These are phyloP conservation scores for Biston stratarius DNA, from an alignment of 2,888 invertebrate genomes.

Conservation along the genomic window DNA sequence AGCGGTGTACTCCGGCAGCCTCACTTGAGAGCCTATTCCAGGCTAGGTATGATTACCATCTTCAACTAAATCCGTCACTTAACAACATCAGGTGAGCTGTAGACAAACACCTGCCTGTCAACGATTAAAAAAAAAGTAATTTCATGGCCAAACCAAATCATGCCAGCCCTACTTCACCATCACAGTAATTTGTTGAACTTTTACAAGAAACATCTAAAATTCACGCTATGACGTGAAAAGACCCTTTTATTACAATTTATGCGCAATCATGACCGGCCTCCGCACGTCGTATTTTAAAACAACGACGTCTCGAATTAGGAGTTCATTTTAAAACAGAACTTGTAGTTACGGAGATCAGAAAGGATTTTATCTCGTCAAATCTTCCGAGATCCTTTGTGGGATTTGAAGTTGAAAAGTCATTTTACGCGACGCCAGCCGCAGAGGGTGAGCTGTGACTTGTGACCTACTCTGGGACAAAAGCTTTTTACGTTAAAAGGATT, in stretches of 20 bases:
- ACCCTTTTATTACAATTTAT: slow-evolving; percentile 54
- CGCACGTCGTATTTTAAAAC: slow-evolving; percentile 37
- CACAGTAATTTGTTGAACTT: slow-evolving; percentile 32
- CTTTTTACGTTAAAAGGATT: slow-evolving; percentile 40
- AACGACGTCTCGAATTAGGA: slow-evolving; percentile 32
- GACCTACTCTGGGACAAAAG: slow-evolving; percentile 43
- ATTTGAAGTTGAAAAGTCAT: slow-evolving; percentile 43
- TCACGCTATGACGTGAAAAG: slow-evolving; percentile 26
- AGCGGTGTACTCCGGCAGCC: too few species aligned
- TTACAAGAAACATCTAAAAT: slow-evolving; percentile 35
- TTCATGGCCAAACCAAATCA: neutral
- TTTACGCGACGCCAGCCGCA: slow-evolving; percentile 37
- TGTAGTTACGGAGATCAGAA: slow-evolving; percentile 31
- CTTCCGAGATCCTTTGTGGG: slow-evolving; percentile 38
- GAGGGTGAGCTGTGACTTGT: slow-evolving; percentile 21
- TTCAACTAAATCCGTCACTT: too few species aligned
- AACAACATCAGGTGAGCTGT: too few species aligned
- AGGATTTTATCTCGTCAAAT: slow-evolving; percentile 27
- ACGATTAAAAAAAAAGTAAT: neutral
- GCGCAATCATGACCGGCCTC: slow-evolving; percentile 52
- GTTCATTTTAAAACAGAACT: slow-evolving; percentile 31
- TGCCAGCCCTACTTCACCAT: slow-evolving; percentile 7
- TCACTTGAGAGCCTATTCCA: too few species aligned
- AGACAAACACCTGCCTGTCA: too few species aligned
- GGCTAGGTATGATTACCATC: too few species aligned